Percentiles rank a stretch among this genome's conserved stretches.
phyloP scores from a whole-genome alignment of 2,113 vertebrate species.

The Puntigrus tetrazona region DNA sequence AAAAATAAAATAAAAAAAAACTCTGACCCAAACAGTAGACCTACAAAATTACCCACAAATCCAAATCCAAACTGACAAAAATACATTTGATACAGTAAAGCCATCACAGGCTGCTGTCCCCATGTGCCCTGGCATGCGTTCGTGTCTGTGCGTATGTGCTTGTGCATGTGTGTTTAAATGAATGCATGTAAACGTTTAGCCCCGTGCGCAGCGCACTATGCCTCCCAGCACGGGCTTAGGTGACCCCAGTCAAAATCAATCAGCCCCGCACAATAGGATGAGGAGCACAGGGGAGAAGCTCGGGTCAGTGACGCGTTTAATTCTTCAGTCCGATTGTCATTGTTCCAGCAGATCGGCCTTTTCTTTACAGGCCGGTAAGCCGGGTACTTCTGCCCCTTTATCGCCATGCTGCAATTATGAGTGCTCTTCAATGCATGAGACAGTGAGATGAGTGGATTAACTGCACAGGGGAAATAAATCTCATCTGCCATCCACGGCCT shows the following conservation, averaged over 20 bases:
- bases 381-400: slow-evolving; percentile 61
- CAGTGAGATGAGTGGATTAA: slow-evolving; percentile 78
- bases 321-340: slow-evolving; percentile 64
- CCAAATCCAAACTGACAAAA: neutral
- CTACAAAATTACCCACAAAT: neutral
- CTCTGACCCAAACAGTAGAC: too few species aligned
- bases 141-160: neutral
- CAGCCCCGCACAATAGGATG: slow-evolving; percentile 70
- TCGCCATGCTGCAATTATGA: slow-evolving; percentile 67
- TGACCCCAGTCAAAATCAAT: slow-evolving; percentile 76
- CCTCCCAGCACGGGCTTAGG: slow-evolving; percentile 67
- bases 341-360: slow-evolving; percentile 59
- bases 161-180: slow-evolving; percentile 65
- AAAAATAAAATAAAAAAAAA: too few species aligned
- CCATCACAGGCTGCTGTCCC: neutral
- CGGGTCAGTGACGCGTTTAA: slow-evolving; percentile 68
- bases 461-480: slow-evolving; percentile 70
- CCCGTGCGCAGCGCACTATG: slow-evolving; percentile 60
- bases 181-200: slow-evolving; percentile 77
- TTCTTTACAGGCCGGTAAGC: slow-evolving; percentile 61
- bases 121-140: neutral
- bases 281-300: slow-evolving; percentile 63
- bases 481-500: slow-evolving; percentile 73
- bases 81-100: neutral
- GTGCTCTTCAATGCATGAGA: slow-evolving; percentile 71